Conservation (phyloP, 2,888 invertebrate species). For the Drosophila quinaria region DNA sequence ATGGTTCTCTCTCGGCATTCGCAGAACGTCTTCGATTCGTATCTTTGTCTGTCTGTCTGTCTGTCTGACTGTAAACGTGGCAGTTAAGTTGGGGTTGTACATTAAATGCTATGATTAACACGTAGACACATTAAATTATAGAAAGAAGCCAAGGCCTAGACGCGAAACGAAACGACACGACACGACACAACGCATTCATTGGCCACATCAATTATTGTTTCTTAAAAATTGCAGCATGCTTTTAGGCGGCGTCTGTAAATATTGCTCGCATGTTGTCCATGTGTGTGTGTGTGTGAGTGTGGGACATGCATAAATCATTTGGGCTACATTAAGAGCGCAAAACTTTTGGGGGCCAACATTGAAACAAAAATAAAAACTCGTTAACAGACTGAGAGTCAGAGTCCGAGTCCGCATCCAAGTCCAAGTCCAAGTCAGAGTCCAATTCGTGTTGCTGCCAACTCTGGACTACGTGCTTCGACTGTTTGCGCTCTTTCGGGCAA, state of each 20-base stretch:
- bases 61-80: conserved; percentile 38
- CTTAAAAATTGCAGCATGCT: conserved; percentile 52
- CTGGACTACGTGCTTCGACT: conserved; percentile 72
- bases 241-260: conserved; percentile 33
- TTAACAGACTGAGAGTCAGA: conserved; percentile 42
- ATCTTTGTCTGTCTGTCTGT: conserved; percentile 11
- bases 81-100: conserved; percentile 50
- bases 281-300: conserved; percentile 7
- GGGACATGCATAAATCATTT: conserved; percentile 82
- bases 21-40: conserved; percentile 25
- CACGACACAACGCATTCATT: conserved; percentile 21
- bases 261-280: conserved; percentile 7
- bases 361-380: conserved; percentile 80
- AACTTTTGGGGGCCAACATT: conserved; percentile 60
- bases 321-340: conserved; percentile 57
- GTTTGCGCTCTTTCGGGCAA: conserved; percentile 19
- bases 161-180: conserved; percentile 5
- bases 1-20: conserved; percentile 59
- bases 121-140: conserved; percentile 77
- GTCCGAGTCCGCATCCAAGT: background rate
- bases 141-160: conserved; percentile 36
- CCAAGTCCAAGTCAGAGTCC: background rate
- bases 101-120: conserved; percentile 82
- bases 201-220: conserved; percentile 74
- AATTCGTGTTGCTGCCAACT: conserved; percentile 43